Evolutionary conservation across 2,797 vertebrate species (phyloP).

Genomic region (Clarias pachynema): DNA sequence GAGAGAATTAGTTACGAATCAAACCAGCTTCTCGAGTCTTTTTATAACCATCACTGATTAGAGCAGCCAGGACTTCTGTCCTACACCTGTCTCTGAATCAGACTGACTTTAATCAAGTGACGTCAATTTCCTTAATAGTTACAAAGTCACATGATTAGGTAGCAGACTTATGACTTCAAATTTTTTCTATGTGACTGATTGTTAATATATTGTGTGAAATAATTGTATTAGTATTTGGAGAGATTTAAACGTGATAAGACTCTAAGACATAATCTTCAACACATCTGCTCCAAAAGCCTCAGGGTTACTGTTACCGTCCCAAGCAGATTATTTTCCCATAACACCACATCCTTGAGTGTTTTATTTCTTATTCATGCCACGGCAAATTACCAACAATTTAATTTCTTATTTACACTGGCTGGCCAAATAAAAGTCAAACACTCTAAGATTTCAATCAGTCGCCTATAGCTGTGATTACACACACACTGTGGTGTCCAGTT

Average conservation of each 20-base stretch:
- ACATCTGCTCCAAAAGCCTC: slow-evolving; percentile 1
- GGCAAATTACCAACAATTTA: background rate
- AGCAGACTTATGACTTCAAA: background rate
- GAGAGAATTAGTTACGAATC: slow-evolving; percentile 58
- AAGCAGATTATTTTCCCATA: background rate
- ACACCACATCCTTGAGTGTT: background rate
- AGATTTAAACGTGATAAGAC: background rate
- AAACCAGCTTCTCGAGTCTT: slow-evolving; percentile 48
- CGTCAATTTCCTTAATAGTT: background rate
- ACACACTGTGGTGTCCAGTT: too few relatives aligned
- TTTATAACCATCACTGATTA: slow-evolving; percentile 47
- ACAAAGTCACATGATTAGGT: background rate
- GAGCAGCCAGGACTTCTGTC: background rate
- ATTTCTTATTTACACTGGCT: background rate
- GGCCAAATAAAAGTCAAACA: too few relatives aligned
- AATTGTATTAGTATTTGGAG: slow-evolving; percentile 4
- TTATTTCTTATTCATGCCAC: background rate
- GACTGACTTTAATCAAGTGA: background rate
- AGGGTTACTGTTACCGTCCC: background rate
- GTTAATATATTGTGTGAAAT: background rate
- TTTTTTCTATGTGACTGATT: background rate
- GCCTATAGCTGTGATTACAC: too few relatives aligned
- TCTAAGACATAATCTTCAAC: background rate
- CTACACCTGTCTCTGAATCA: slow-evolving; percentile 11
- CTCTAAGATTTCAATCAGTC: too few relatives aligned